Conservation (phyloP, 2,113 vertebrate species). For the Dryoscopus gambensis region DNA sequence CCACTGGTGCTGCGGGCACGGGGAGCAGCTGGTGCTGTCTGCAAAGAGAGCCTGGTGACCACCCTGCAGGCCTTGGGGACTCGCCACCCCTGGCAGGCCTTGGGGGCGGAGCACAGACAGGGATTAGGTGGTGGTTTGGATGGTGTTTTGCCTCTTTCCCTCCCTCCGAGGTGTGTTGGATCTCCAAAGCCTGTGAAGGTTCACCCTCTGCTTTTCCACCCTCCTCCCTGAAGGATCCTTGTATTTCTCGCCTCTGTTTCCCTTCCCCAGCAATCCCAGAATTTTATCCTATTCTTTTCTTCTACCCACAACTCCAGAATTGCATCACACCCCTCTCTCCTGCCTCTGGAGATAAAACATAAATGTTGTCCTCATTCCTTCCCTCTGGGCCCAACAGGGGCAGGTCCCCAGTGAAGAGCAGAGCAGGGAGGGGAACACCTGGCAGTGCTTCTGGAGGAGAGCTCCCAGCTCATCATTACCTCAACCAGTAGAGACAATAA, state of each 20-base stretch:
- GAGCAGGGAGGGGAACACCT: neutral
- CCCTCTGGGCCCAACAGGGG: neutral
- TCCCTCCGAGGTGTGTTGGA: too few species aligned
- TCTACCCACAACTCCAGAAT: neutral
- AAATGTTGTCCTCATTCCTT: accelerated
- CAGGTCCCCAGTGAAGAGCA: neutral
- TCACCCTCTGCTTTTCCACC: neutral
- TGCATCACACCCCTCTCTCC: neutral
- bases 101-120: neutral
- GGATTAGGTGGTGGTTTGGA: accelerated
- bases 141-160: neutral
- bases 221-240: too few species aligned
- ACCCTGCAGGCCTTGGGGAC: neutral
- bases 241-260: neutral
- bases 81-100: neutral
- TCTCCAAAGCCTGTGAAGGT: neutral
- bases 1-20: constrained; percentile 76
- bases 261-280: neutral
- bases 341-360: neutral
- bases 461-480: neutral
- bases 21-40: constrained; percentile 77
- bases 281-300: neutral
- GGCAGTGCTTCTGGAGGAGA: neutral
- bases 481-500: neutral
- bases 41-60: neutral